These are phyloP conservation scores for Sitta europaea DNA, from an alignment of 2,113 vertebrate genomes.

Conservation along the genomic window DNA sequence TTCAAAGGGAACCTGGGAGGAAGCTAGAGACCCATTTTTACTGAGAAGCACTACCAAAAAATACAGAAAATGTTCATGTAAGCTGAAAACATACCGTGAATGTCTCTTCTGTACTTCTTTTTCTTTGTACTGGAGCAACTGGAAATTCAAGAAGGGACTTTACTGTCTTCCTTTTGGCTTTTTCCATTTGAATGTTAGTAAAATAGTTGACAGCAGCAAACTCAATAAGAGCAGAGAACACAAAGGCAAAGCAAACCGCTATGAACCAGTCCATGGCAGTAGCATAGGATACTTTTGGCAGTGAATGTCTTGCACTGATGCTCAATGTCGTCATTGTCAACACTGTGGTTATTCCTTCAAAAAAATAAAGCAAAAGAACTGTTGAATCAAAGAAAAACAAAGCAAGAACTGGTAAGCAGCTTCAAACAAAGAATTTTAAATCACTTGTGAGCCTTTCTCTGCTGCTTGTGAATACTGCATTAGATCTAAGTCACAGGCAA, in stretches of 20 bases:
- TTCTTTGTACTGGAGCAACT: constrained; percentile 73
- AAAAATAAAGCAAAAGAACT: constrained; percentile 48
- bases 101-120: constrained; percentile 78
- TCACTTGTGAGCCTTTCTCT: background rate
- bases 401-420: background rate
- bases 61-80: background rate
- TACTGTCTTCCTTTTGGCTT: constrained; percentile 86
- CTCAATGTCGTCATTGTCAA: constrained; percentile 98
- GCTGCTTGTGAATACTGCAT: background rate
- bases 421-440: background rate
- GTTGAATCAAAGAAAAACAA: background rate
- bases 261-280: constrained; percentile 99
- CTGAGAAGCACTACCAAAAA: background rate
- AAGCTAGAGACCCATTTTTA: background rate
- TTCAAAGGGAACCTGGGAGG: background rate
- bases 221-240: constrained; percentile 98
- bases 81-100: constrained; percentile 75
- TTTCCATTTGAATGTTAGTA: constrained; percentile 88
- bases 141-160: constrained; percentile 80
- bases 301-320: constrained; percentile 96
- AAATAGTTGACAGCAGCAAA: constrained; percentile 99
- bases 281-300: constrained; percentile 98
- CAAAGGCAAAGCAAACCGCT: constrained; percentile 97
- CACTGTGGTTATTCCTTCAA: constrained; percentile 94
- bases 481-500: background rate